Conservation (phyloP, 2,113 vertebrate species). For the Mellivora capensis region DNA sequence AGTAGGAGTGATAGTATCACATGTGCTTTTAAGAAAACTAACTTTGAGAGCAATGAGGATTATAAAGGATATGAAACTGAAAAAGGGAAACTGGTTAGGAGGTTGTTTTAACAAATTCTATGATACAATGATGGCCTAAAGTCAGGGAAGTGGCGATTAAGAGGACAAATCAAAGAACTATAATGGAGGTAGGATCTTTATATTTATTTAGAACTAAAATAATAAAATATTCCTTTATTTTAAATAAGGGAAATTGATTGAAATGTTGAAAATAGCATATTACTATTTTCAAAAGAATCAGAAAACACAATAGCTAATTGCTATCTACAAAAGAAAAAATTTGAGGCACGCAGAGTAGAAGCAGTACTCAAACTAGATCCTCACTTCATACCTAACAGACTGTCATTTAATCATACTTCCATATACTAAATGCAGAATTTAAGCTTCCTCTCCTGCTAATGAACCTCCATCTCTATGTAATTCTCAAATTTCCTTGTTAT, state of each 20-base stretch:
- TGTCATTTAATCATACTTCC: neutral
- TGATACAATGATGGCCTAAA: neutral
- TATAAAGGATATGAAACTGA: neutral
- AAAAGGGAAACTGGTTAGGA: neutral
- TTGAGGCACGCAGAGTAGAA: neutral
- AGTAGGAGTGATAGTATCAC: neutral
- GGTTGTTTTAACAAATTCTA: constrained; percentile 1
- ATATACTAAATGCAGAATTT: neutral
- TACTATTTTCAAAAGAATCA: constrained; percentile 44
- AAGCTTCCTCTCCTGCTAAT: neutral
- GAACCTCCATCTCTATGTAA: neutral
- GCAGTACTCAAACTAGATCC: neutral
- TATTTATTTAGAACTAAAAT: constrained; percentile 3
- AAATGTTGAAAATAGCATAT: neutral
- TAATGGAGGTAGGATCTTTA: neutral
- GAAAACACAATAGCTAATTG: neutral
- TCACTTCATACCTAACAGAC: neutral
- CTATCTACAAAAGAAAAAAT: constrained; percentile 16
- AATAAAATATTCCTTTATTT: neutral
- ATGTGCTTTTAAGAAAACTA: constrained; percentile 14
- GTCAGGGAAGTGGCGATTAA: neutral
- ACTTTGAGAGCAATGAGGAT: neutral
- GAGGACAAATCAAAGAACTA: constrained; percentile 1
- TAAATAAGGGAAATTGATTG: no score
- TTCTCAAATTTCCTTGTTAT: constrained; percentile 4